phyloP scores from a whole-genome alignment of 2,797 vertebrate species.

The Aplochiton taeniatus region DNA sequence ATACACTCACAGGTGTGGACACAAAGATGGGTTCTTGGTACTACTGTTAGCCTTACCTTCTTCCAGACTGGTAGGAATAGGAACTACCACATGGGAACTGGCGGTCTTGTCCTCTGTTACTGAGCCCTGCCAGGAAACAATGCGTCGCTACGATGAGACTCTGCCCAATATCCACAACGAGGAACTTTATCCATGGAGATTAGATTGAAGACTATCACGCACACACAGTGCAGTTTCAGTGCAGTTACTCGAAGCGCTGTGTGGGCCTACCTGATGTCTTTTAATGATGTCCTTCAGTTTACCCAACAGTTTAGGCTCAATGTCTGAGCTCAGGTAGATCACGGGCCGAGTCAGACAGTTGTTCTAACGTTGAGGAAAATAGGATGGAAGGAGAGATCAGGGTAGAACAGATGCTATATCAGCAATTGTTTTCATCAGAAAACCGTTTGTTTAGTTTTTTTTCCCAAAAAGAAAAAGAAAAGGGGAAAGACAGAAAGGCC shows the following conservation, averaged over 20 bases:
- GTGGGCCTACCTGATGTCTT: slow-evolving; percentile 88
- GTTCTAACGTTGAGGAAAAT: slow-evolving; percentile 75
- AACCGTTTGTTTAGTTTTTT: too few species aligned
- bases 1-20: neutral
- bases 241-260: neutral
- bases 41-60: slow-evolving; percentile 78
- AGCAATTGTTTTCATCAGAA: too few species aligned
- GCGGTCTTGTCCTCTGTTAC: slow-evolving; percentile 91
- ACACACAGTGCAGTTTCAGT: neutral
- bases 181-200: too few species aligned
- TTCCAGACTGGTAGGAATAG: slow-evolving; percentile 89
- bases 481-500: neutral
- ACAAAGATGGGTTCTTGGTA: neutral
- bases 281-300: slow-evolving; percentile 97
- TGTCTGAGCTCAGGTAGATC: slow-evolving; percentile 92
- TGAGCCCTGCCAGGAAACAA: slow-evolving; percentile 80
- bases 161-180: neutral
- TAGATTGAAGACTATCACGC: too few species aligned
- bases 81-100: slow-evolving; percentile 90
- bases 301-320: slow-evolving; percentile 92
- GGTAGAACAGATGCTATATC: neutral
- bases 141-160: neutral
- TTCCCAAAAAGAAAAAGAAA: neutral
- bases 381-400: neutral
- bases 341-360: slow-evolving; percentile 92